Evolutionary conservation across 1,140 invertebrate species (phyloP).

Genomic region (Formica exsecta): DNA sequence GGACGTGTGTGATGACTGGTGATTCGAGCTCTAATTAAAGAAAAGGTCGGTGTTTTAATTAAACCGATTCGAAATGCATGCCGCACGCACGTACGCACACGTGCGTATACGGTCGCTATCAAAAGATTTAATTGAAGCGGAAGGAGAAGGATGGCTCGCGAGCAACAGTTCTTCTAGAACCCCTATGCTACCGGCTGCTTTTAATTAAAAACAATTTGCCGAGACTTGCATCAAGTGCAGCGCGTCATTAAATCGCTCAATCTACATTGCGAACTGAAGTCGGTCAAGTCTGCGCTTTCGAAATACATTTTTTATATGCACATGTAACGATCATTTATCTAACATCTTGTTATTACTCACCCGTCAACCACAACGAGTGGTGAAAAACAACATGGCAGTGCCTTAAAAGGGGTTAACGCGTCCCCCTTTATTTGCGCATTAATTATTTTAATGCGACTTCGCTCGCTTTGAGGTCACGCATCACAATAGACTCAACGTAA

Average conservation of each 20-base stretch:
- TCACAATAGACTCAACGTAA: background rate
- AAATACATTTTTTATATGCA: conserved; percentile 24
- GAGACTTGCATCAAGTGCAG: conserved; percentile 26
- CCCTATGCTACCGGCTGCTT: conserved; percentile 39
- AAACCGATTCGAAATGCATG: conserved; percentile 58
- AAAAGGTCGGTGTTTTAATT: conserved; percentile 68
- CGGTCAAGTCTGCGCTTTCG: conserved; percentile 2
- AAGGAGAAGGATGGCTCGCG: conserved; percentile 3
- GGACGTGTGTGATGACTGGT: conserved; percentile 30
- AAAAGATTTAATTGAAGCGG: conserved; percentile 68
- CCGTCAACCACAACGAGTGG: background rate
- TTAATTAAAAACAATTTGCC: conserved; percentile 71
- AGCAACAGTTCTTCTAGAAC: conserved; percentile 33
- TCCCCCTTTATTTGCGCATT: background rate
- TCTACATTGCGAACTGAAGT: background rate
- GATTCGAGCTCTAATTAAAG: conserved; percentile 61
- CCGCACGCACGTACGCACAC: conserved; percentile 43
- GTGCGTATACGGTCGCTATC: conserved; percentile 47
- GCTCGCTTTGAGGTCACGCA: background rate
- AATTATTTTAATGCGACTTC: conserved; percentile 39
- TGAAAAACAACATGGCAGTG: background rate
- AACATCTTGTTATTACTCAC: conserved; percentile 1
- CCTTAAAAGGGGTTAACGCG: conserved; percentile 22
- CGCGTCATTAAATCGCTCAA: conserved; percentile 43
- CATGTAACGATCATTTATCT: conserved; percentile 15